Conservation (phyloP, 1,140 invertebrate genomes). For the Stegodyphus mimosarum region DNA sequence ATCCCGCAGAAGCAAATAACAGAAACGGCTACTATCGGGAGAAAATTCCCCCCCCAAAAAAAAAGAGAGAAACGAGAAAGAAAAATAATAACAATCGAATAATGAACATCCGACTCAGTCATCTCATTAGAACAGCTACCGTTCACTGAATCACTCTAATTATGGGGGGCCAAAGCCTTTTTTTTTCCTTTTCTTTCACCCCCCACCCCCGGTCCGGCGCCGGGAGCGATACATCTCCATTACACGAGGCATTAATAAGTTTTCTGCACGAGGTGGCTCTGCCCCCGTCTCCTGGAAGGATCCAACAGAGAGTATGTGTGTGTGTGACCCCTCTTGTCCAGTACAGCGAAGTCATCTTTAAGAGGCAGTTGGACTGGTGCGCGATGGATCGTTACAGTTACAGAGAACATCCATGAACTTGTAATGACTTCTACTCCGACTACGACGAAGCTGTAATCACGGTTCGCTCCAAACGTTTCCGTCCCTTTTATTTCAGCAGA, state of each 20-base stretch:
- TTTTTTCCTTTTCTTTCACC: not conserved
- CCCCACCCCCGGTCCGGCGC: not conserved
- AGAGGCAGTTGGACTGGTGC: conserved; percentile 14
- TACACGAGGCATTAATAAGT: conserved; percentile 58
- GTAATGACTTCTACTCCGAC: conserved; percentile 28
- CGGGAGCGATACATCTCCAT: conserved; percentile 52
- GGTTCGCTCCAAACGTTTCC: not conserved
- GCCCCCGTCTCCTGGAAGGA: not conserved
- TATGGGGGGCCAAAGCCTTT: not conserved
- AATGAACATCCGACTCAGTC: conserved; percentile 54
- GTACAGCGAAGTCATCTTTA: conserved; percentile 53
- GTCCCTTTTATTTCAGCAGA: not conserved
- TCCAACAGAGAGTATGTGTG: not conserved
- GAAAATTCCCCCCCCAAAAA: too few species aligned
- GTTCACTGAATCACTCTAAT: conserved; percentile 57
- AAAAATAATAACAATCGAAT: conserved; percentile 53
- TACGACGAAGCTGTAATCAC: not conserved
- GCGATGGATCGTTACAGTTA: conserved; percentile 43
- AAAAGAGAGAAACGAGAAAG: not conserved
- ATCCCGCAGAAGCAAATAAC: too few species aligned
- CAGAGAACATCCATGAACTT: conserved; percentile 48
- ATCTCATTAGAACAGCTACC: conserved; percentile 58
- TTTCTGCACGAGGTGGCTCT: conserved; percentile 54
- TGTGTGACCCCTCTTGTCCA: conserved; percentile 32
- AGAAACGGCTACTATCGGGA: too few species aligned